Evolutionary conservation across 2,888 invertebrate species (phyloP), one percentile per base, ranked within the genome.

Genomic region (Pedicia rivosa): DNA sequence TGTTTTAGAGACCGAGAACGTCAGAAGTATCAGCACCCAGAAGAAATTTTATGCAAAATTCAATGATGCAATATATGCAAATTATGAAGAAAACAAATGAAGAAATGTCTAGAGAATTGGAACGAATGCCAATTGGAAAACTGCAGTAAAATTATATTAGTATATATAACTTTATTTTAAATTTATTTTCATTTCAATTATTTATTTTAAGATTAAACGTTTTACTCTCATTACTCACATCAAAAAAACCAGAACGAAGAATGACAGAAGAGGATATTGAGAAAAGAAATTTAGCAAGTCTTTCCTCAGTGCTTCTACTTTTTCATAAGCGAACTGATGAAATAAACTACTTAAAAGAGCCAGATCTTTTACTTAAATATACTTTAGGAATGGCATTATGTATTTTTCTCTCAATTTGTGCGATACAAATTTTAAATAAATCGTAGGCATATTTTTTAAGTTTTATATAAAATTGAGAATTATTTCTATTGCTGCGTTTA

Each of bases 311-410:
- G 45, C 65, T 73, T 37, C 52, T 82, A 40, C 67, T 71, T 29
- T 83, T 81, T 52, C 68, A 63, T 47, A 67, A 59, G 40, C 64
- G 64, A 6, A 6, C 5, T 8, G 8, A 70, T 63, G 90, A 91
- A 58, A 63, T 72, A 46, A 71, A 73, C 4, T 90, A 80, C 55
- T 59, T 83, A 34, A 61, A 69, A 35, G 72, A 82, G 46, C 74
- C 78, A 1, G 91, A 92, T 62, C 79, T 82, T 0, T 68, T 90
- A 44, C 82, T 87, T 51, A 87, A 86, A 54, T 88, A 82, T 55
- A 90, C 80, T 52, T 62, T 80, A 20, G 58, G 72, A 2, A 68
- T 72, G 45, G 67, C 73, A 22, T 59, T 72, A 22, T 50, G 72
- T 25, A 66, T 79, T 13, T 60, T 77, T 29, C 41, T 72, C 10